Conservation (phyloP, 1,140 invertebrate species). For the Drosophila prosaltans region DNA sequence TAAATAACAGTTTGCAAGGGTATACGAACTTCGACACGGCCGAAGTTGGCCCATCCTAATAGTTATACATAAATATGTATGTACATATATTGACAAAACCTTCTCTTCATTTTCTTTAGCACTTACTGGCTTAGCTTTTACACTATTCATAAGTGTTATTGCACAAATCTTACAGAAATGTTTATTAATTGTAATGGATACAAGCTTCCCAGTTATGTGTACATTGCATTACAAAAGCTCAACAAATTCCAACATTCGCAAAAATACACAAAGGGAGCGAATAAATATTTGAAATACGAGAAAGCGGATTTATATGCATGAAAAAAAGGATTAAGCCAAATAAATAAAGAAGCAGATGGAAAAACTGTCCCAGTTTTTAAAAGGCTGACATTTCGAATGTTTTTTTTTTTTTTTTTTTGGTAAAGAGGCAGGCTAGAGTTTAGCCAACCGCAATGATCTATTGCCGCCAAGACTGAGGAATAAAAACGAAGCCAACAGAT, state of each 20-base stretch:
- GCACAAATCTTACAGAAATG: slow-evolving; percentile 44
- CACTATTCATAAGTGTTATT: slow-evolving; percentile 49
- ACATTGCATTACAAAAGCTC: slow-evolving; percentile 56
- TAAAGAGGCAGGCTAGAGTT: slow-evolving; percentile 28
- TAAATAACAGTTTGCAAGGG: no score
- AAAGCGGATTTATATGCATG: slow-evolving; percentile 63
- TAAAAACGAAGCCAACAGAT: slow-evolving; percentile 47
- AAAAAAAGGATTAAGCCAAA: slow-evolving; percentile 73
- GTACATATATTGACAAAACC: background rate
- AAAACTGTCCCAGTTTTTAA: slow-evolving; percentile 61
- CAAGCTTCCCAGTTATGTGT: slow-evolving; percentile 47
- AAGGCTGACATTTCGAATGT: slow-evolving; percentile 62
- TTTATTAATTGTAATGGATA: slow-evolving; percentile 64
- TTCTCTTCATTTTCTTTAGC: slow-evolving; percentile 4
- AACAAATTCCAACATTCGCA: slow-evolving; percentile 51
- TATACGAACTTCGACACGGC: no score
- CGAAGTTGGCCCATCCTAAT: no score
- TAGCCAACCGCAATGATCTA: slow-evolving; percentile 74
- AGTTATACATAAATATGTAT: no score
- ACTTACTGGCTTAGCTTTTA: slow-evolving; percentile 8
- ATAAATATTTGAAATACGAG: slow-evolving; percentile 71
- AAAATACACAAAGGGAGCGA: slow-evolving; percentile 63
- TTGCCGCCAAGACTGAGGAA: slow-evolving; percentile 54
- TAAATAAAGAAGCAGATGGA: slow-evolving; percentile 75
- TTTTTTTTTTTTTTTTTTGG: background rate